phyloP scores from a whole-genome alignment of 2,888 invertebrate species.

The Sepioteuthis lessoniana region DNA sequence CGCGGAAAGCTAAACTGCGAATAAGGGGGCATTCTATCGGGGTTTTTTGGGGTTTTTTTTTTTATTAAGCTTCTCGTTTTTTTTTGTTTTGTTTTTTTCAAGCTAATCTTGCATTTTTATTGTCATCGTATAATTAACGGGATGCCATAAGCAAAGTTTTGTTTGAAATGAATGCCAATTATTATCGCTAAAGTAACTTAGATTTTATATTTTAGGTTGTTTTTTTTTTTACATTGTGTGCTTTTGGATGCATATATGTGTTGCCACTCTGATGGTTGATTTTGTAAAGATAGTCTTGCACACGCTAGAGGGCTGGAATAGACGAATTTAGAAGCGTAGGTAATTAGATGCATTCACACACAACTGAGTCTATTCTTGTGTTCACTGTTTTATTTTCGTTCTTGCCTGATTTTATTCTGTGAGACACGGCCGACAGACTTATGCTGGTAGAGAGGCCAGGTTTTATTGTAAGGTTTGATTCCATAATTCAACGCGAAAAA shows the following conservation, averaged over 20 bases:
- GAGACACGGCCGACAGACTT: not conserved
- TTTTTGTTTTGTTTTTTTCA: not conserved
- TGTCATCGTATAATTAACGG: conserved; percentile 10
- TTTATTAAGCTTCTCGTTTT: not conserved
- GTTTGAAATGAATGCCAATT: not conserved
- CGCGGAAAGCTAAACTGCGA: too few species aligned
- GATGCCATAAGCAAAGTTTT: not conserved
- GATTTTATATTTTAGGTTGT: not conserved
- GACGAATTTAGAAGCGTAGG: not conserved
- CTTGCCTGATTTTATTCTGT: not conserved
- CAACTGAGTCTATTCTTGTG: conserved; percentile 5
- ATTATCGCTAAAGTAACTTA: not conserved
- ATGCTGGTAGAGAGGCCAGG: too few species aligned
- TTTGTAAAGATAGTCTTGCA: not conserved
- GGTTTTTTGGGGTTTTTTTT: not conserved
- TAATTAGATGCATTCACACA: conserved; percentile 10
- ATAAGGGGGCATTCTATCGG: too few species aligned
- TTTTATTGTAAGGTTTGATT: not conserved
- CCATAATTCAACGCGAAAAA: not conserved
- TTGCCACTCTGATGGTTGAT: not conserved
- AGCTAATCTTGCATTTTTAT: not conserved
- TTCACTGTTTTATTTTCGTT: not conserved
- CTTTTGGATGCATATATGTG: not conserved
- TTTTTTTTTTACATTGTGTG: too few species aligned
- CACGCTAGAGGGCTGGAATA: not conserved